Conservation (phyloP, 2,888 invertebrate species). For the Cryptocephalus moraei region DNA sequence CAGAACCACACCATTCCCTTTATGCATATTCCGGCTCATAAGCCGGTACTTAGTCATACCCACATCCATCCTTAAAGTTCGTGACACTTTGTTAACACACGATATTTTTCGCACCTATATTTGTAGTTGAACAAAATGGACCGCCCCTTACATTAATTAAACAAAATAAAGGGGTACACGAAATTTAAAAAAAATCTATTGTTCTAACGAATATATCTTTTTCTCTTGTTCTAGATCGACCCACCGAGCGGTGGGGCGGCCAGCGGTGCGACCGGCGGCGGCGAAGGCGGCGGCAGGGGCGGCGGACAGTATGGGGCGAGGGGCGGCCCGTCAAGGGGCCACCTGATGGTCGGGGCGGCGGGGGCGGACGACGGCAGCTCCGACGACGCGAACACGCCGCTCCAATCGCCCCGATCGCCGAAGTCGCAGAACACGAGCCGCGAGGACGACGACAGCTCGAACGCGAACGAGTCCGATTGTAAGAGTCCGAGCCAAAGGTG, state of each 20-base stretch:
- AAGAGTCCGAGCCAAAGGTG: slow-evolving; percentile 63
- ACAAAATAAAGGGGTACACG: too few species aligned
- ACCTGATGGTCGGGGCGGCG: slow-evolving; percentile 18
- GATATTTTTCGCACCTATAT: too few species aligned
- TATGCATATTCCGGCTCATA: too few species aligned
- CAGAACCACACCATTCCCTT: too few species aligned
- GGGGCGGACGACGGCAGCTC: slow-evolving; percentile 31
- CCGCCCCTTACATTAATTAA: too few species aligned
- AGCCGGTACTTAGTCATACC: too few species aligned
- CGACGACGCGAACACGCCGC: slow-evolving; percentile 35
- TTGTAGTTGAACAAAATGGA: too few species aligned
- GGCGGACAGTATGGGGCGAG: slow-evolving; percentile 6
- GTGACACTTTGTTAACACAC: too few species aligned
- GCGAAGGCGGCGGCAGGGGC: slow-evolving; percentile 11
- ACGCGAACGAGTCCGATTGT: slow-evolving; percentile 57
- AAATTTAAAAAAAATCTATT: neutral
- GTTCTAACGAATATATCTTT: neutral
- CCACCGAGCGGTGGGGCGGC: slow-evolving; percentile 17
- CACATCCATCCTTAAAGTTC: too few species aligned
- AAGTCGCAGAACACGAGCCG: slow-evolving; percentile 42
- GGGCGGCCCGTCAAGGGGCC: neutral
- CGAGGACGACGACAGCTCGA: slow-evolving; percentile 62
- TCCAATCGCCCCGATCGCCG: slow-evolving; percentile 38
- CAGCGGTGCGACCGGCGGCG: slow-evolving; percentile 7
- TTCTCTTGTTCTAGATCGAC: slow-evolving; percentile 17